phyloP scores from a whole-genome alignment of 2,888 invertebrate genomes.

The Sinodicranocentrus sp. region DNA sequence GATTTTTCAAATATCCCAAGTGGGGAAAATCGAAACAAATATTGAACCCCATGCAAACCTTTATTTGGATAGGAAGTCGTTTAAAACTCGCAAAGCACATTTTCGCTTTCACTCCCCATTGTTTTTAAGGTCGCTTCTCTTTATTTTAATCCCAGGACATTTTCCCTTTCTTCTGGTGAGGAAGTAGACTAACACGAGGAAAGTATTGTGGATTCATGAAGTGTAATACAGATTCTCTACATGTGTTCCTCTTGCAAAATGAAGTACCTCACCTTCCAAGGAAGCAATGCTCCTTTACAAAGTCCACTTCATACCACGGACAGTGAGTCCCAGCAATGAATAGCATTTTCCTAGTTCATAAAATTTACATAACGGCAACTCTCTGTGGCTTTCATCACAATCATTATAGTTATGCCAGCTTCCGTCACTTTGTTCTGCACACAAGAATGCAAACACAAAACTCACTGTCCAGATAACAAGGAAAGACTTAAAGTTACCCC shows the following conservation, averaged over 20 bases:
- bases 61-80: too few relatives aligned
- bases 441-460: too few relatives aligned
- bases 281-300: too few relatives aligned
- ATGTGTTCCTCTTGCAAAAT: background rate
- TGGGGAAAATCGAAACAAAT: too few relatives aligned
- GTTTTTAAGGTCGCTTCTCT: too few relatives aligned
- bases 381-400: constrained; percentile 54
- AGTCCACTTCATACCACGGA: constrained; percentile 6
- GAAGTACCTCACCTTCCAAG: background rate
- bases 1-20: too few relatives aligned
- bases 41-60: too few relatives aligned
- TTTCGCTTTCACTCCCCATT: constrained; percentile 2
- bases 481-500: too few relatives aligned
- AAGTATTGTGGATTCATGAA: constrained; percentile 20
- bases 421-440: constrained; percentile 15
- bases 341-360: constrained; percentile 51
- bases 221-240: background rate
- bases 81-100: background rate
- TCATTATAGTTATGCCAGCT: constrained; percentile 37
- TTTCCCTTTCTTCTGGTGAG: too few relatives aligned
- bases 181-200: too few relatives aligned
- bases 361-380: constrained; percentile 54
- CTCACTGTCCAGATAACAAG: too few relatives aligned
- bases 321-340: constrained; percentile 25
- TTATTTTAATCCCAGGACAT: too few relatives aligned